Conservation (phyloP, 37 sponge, comb jelly and placozoan genomes). For the Petrosia ficiformis region DNA sequence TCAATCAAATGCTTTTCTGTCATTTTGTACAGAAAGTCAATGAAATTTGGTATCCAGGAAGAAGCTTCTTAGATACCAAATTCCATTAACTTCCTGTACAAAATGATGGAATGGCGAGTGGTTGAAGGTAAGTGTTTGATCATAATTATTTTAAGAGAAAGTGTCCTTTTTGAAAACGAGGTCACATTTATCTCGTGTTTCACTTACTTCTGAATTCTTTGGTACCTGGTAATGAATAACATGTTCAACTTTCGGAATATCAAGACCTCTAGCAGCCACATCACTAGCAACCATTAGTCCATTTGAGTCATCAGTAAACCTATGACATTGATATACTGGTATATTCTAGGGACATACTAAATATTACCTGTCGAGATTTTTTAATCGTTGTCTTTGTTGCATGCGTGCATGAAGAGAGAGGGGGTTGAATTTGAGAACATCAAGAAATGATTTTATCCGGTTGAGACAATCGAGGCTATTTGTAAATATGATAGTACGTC, state of each 20-base stretch:
- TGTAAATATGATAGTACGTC: constrained; percentile 86
- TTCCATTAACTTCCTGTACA: too few relatives aligned
- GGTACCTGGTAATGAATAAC: constrained; percentile 97
- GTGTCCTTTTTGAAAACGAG: too few relatives aligned
- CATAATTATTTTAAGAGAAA: too few relatives aligned
- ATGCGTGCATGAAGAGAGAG: constrained; percentile 90
- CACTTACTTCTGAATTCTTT: constrained; percentile 63
- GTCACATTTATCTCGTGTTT: too few relatives aligned
- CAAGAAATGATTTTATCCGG: constrained; percentile 58
- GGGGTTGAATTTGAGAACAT: constrained; percentile 57
- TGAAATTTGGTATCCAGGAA: too few relatives aligned
- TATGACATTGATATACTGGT: constrained; percentile 12
- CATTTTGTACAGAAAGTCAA: too few relatives aligned
- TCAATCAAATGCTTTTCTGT: background rate
- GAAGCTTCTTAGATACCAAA: background rate
- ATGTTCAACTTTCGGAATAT: constrained; percentile 82
- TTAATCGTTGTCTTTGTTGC: constrained; percentile 95
- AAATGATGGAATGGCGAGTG: too few relatives aligned
- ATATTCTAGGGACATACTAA: background rate
- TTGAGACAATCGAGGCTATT: constrained; percentile 83
- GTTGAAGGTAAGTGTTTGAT: too few relatives aligned
- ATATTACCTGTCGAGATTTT: constrained; percentile 84
- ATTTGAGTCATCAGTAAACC: constrained; percentile 34
- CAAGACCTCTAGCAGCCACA: constrained; percentile 95
- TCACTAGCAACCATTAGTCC: constrained; percentile 88